A percentile compares a stretch with the other conserved stretches of the same genome.
Evolutionary conservation across 2,113 vertebrate species (phyloP).

Genomic region (Channa argus): DNA sequence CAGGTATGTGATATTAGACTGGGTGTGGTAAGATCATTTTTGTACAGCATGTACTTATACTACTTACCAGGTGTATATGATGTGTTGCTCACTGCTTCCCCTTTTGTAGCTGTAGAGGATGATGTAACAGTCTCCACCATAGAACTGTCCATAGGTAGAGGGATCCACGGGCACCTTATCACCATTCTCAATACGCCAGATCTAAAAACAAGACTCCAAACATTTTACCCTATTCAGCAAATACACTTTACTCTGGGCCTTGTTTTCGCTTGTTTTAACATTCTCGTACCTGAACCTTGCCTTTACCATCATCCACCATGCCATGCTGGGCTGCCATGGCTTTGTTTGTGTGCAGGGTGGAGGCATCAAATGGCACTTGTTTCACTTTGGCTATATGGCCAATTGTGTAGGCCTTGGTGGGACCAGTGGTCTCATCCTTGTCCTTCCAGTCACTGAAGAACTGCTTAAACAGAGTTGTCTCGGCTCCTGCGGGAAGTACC

Average conservation of each 20-base stretch:
- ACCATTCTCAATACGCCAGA: slow-evolving; percentile 82
- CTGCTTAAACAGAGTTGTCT: slow-evolving; percentile 85
- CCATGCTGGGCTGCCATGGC: slow-evolving; percentile 86
- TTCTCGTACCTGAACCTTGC: slow-evolving; percentile 81
- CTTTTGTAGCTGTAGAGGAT: slow-evolving; percentile 84
- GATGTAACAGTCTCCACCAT: slow-evolving; percentile 87
- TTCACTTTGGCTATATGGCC: slow-evolving; percentile 79
- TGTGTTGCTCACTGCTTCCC: slow-evolving; percentile 75
- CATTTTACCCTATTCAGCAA: neutral
- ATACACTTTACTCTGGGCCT: too few relatives aligned
- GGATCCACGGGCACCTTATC: slow-evolving; percentile 73
- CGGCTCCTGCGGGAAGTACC: slow-evolving; percentile 81
- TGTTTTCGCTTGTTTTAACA: neutral
- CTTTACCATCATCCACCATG: slow-evolving; percentile 86
- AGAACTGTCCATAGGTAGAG: slow-evolving; percentile 81
- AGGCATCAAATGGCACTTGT: slow-evolving; percentile 83
- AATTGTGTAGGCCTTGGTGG: slow-evolving; percentile 78
- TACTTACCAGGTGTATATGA: slow-evolving; percentile 86
- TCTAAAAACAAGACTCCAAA: slow-evolving; percentile 63
- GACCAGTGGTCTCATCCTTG: slow-evolving; percentile 81
- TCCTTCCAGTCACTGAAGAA: slow-evolving; percentile 86
- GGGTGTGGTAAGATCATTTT: slow-evolving; percentile 12
- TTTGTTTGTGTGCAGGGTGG: slow-evolving; percentile 79
- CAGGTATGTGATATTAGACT: neutral
- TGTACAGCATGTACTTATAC: neutral